A percentile compares a stretch with the other conserved stretches of the same genome.
phyloP scores from a whole-genome alignment of 2,797 vertebrate species.

The Acropternis orthonyx region DNA sequence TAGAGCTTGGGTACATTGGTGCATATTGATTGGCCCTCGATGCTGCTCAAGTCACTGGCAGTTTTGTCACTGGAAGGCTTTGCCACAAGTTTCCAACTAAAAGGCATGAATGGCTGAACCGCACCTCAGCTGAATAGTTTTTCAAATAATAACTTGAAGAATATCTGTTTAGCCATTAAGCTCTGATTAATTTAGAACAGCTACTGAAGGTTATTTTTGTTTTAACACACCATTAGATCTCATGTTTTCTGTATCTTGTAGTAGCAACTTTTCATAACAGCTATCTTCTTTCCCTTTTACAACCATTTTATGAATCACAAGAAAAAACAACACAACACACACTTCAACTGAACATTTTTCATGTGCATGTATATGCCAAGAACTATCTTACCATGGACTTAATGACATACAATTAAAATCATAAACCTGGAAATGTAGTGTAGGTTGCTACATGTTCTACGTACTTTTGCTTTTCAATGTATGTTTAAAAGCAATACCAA shows the following conservation, averaged over 20 bases:
- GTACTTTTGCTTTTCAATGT: neutral
- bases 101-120: neutral
- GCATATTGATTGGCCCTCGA: neutral
- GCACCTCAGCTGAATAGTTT: neutral
- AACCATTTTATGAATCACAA: neutral
- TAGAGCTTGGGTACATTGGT: neutral
- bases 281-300: neutral
- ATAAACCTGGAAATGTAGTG: neutral
- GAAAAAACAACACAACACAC: neutral
- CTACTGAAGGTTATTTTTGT: neutral
- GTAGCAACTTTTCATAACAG: constrained; percentile 2
- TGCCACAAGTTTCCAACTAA: neutral
- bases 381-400: neutral
- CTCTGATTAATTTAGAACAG: constrained; percentile 6
- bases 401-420: neutral
- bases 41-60: neutral
- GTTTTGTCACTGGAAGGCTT: neutral
- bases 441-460: neutral
- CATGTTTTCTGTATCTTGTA: neutral
- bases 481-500: neutral
- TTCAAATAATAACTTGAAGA: neutral
- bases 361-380: neutral
- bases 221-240: neutral
- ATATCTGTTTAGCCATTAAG: neutral
- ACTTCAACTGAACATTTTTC: neutral